Conservation (phyloP, 2,888 invertebrate species). For the Plutella xylostella region DNA sequence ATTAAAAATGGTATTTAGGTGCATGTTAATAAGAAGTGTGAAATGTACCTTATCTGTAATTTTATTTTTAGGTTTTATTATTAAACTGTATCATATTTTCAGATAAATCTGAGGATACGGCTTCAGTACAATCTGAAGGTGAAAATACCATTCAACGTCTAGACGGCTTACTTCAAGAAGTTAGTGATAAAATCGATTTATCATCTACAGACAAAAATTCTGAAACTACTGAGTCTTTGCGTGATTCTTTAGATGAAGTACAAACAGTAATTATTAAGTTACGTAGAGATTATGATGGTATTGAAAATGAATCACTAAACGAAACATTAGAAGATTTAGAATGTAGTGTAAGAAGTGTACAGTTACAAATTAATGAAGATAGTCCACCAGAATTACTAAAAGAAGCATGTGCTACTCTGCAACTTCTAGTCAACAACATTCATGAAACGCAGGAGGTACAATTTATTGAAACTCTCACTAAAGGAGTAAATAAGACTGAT, state of each 20-base stretch:
- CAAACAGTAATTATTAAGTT: conserved; percentile 58
- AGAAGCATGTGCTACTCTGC: conserved; percentile 54
- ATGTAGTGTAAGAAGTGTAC: conserved; percentile 62
- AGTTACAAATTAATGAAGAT: conserved; percentile 53
- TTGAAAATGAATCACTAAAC: conserved; percentile 45
- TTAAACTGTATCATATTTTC: background rate
- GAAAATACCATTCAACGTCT: conserved; percentile 36
- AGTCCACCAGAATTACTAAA: conserved; percentile 46
- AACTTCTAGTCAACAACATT: conserved; percentile 43
- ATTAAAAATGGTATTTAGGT: no score
- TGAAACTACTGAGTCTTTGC: conserved; percentile 36
- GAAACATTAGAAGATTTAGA: conserved; percentile 64
- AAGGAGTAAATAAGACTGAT: conserved; percentile 21
- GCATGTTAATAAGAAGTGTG: no score
- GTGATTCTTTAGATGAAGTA: conserved; percentile 52
- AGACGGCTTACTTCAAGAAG: conserved; percentile 37
- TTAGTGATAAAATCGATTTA: conserved; percentile 34
- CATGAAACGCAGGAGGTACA: conserved; percentile 31
- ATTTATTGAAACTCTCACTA: conserved; percentile 18
- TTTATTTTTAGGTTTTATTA: background rate
- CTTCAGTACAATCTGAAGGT: conserved; percentile 12
- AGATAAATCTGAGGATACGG: conserved; percentile 7
- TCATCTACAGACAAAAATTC: conserved; percentile 21
- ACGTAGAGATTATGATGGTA: conserved; percentile 46
- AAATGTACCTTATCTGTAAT: no score